These are phyloP conservation scores for Beris morrisii DNA, from an alignment of 2,888 invertebrate species.

Conservation along the genomic window DNA sequence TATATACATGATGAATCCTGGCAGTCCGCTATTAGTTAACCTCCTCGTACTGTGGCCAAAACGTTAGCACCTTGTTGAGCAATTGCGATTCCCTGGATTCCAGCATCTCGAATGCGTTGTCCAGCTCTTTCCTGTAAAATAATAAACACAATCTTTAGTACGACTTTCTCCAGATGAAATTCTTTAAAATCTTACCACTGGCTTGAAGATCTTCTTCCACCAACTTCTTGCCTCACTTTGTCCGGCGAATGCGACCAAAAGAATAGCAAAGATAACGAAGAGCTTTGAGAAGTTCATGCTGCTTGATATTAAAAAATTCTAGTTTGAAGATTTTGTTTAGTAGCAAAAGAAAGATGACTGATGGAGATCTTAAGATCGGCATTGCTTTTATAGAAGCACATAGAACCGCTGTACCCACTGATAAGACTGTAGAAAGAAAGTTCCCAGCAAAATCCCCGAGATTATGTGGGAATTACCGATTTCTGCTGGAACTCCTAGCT, in stretches of 20 bases:
- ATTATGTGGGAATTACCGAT: no score
- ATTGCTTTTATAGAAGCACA: no score
- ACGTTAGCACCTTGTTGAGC: constrained; percentile 26
- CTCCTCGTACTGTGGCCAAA: constrained; percentile 15
- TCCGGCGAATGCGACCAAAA: constrained; percentile 2
- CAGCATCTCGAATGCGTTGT: constrained; percentile 16
- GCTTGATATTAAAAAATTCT: neutral
- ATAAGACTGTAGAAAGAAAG: no score
- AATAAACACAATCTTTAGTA: neutral
- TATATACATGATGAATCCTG: no score
- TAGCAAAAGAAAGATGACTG: no score
- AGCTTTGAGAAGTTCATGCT: constrained; percentile 29
- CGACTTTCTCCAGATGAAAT: neutral
- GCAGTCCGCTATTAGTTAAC: neutral
- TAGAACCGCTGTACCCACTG: no score
- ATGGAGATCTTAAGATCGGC: no score
- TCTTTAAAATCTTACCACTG: constrained; percentile 8
- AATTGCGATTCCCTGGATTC: constrained; percentile 3
- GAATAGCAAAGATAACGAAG: constrained; percentile 15
- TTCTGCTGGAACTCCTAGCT: no score
- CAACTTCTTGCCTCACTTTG: constrained; percentile 14
- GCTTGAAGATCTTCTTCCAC: constrained; percentile 22
- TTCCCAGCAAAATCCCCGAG: no score
- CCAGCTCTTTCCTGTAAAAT: constrained; percentile 17
- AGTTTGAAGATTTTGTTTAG: neutral